Evolutionary conservation across 2,797 vertebrate species (phyloP).

Genomic region (Toxotes lorentzi): DNA sequence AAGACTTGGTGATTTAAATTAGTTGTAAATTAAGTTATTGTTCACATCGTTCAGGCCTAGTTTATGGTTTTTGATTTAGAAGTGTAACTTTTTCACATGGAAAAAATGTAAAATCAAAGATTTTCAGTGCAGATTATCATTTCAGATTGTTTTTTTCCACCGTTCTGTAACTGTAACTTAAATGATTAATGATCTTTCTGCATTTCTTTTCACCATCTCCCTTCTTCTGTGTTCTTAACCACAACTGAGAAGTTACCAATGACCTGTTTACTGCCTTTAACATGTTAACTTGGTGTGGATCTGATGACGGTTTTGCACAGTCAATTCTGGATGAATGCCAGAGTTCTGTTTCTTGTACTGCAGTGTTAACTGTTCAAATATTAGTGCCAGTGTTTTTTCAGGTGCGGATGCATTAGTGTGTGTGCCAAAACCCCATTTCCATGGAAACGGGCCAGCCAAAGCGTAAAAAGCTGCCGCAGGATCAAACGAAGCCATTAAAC

Average conservation of each 20-base stretch:
- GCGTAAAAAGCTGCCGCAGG: slow-evolving; percentile 71
- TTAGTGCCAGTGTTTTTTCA: slow-evolving; percentile 89
- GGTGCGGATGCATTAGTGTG: slow-evolving; percentile 80
- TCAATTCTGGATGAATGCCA: slow-evolving; percentile 77
- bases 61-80: neutral
- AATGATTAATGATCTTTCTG: neutral
- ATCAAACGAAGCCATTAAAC: slow-evolving; percentile 67
- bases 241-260: slow-evolving; percentile 53
- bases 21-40: neutral
- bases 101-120: neutral
- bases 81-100: neutral
- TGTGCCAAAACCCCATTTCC: slow-evolving; percentile 79
- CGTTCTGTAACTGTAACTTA: neutral
- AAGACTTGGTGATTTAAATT: neutral
- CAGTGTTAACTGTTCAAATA: slow-evolving; percentile 82
- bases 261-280: slow-evolving; percentile 74
- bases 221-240: slow-evolving; percentile 39
- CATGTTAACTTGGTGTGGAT: slow-evolving; percentile 69
- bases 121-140: neutral
- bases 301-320: slow-evolving; percentile 77
- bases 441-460: slow-evolving; percentile 78
- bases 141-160: neutral
- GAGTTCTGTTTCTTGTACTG: slow-evolving; percentile 74
- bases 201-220: neutral
- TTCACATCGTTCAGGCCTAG: neutral